Evolutionary conservation across 2,113 vertebrate genomes (phyloP), one percentile per base, ranked within the genome.

Genomic region (Dicaeum eximium): DNA sequence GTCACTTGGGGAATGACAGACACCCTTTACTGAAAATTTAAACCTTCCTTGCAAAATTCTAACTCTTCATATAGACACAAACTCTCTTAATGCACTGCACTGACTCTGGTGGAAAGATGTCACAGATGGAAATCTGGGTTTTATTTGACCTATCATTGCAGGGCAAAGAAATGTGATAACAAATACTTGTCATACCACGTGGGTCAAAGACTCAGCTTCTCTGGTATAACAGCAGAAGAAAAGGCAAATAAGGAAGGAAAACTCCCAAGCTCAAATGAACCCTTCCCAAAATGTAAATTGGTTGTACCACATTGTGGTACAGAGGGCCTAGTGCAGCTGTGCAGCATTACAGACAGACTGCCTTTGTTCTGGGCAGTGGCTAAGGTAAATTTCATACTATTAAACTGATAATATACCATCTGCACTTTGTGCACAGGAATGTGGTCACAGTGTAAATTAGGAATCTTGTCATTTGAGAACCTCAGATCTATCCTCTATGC

Each of bases 111-210:
- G 50, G 56, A 78, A 86, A 35, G 40, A 31, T 70, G 35, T 54
- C 74, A 88, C 88, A 93, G 88, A 88, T 83, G 81, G 72, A 94
- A 93, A 70, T 81, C 62, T 69, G 84, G 80, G 47, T 89, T 96
- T 95, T 70, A 93, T 86, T 88, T 81, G 48, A 93, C 17, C 78
- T 61, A 54, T 50, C 53, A 57, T 57, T 73, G 50, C 72, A 75
- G 61, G 44, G 69, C 45, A 90, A 42, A 62, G 82, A 94, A 94
- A 94, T 74, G 60, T 48, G 74, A 38, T 88, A 80, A 81, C 31
- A 91, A 88, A 92, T 78, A 64, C 71, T 92, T 90, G 82, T 78
- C 90, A 94, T 67, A 86, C 64, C 66, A 78, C 71, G 48, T 62
- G 56, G 82, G 72, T 91, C 72, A 91, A 77, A 80, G 74, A 60